Evolutionary conservation across 23 tunicate genomes (phyloP), one percentile per base, ranked within the genome.

Genomic region (Corella eumyota): DNA sequence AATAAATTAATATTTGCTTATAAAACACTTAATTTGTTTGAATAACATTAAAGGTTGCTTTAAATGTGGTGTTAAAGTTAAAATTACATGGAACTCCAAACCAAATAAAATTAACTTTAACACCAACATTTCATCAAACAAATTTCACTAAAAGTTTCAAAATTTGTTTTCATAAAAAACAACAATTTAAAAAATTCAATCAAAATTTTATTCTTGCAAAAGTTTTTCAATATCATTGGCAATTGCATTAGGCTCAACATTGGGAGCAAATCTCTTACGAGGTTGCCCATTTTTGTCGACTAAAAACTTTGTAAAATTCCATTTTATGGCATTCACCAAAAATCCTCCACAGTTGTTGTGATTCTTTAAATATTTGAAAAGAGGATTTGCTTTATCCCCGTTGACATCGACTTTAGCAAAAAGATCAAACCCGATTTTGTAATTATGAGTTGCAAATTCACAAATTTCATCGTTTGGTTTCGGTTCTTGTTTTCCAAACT

Each of bases 221-320:
- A 66, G 36, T 34, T 68, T 58, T 37, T 60, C 61, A 45, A 76
- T 76, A 32, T 76, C 83, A 34, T 46, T 48, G 47, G 34, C 67
- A 38, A 76, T 67, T 27, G 36, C 50, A 4, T 58, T 25, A 4
- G 88, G 96, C 11, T 67, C 58, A 0, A 32, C 71, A 17, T 67
- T 88, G 0, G 96, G 81, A 36, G 62, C 81, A 62, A 37, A 88
- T 36, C 96, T 56, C 19, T 67, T 67, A 0, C 62, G 30, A 27
- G 71, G 78, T 32, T 71, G 68, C 6, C 96, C 96, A 62, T 88
- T 33, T 22, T 73, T 54, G 61, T 78, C 77, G 38, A 88, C 34
- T 20, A 88, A 50, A 62, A 88, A 88, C 62, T 88, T 88, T 15
- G 81, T 64, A 44, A 78, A 88, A 50, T 88, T 88, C 96, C 96